Percentiles rank a stretch among this genome's conserved stretches.
phyloP scores from a whole-genome alignment of 1,140 invertebrate genomes.

The Cheumatopsyche charites region DNA sequence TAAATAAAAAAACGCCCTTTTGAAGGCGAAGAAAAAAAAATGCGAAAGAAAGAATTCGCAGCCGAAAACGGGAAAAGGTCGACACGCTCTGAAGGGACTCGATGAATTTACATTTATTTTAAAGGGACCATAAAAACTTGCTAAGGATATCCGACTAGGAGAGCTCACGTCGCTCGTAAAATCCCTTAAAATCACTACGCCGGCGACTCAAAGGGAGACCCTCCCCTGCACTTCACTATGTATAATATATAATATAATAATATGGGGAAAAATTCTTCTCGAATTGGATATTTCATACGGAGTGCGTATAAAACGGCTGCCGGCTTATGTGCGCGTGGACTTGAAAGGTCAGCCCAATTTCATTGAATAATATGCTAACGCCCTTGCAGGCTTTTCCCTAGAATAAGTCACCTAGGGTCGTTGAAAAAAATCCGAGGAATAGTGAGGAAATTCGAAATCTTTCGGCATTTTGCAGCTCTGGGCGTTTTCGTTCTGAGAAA shows the following conservation, averaged over 20 bases:
- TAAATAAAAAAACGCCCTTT: neutral
- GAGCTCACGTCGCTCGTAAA: conserved; percentile 27
- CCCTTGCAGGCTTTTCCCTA: neutral
- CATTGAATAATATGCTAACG: conserved; percentile 24
- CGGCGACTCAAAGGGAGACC: conserved; percentile 9
- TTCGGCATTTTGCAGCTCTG: too few relatives aligned
- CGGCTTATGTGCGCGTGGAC: neutral
- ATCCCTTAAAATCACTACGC: conserved; percentile 27
- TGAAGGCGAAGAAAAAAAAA: neutral
- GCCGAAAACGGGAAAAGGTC: conserved; percentile 16
- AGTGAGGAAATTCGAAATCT: too few relatives aligned
- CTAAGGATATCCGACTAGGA: conserved; percentile 30
- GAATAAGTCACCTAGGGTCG: too few relatives aligned
- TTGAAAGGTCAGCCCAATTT: neutral
- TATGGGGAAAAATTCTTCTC: neutral
- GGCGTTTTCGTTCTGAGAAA: too few relatives aligned
- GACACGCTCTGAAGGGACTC: conserved; percentile 27
- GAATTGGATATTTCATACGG: conserved; percentile 16
- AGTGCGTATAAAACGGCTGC: neutral
- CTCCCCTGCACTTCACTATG: neutral
- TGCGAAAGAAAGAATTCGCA: too few relatives aligned
- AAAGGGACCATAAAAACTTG: conserved; percentile 29
- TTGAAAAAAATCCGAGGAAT: too few relatives aligned
- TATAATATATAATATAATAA: too few relatives aligned
- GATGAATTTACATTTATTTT: conserved; percentile 34